Evolutionary conservation across 2,797 vertebrate species (phyloP).

Genomic region (Premnoplex brunnescens): DNA sequence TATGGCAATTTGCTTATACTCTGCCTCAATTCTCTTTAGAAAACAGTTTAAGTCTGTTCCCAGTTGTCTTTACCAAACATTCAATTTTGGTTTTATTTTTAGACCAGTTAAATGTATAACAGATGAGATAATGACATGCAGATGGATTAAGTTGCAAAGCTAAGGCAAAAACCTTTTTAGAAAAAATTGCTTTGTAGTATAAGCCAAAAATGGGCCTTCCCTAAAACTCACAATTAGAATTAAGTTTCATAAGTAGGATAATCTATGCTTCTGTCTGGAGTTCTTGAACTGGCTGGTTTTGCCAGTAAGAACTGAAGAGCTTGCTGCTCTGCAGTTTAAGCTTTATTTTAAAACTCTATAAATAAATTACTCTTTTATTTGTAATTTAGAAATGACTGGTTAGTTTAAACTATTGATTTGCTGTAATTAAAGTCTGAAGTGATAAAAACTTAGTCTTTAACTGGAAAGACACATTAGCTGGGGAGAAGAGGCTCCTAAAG

Average conservation of each 20-base stretch:
- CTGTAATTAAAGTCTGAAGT: neutral
- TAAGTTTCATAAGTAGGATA: conserved; percentile 14
- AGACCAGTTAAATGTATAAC: conserved; percentile 55
- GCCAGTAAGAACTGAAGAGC: neutral
- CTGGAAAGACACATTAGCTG: neutral
- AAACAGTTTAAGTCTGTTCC: conserved; percentile 4
- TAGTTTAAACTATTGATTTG: neutral
- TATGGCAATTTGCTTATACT: neutral
- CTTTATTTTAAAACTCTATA: neutral
- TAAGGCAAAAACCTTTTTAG: conserved; percentile 43
- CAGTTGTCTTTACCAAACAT: conserved; percentile 57
- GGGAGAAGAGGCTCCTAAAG: neutral
- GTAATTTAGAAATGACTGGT: neutral
- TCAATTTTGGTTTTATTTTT: conserved; percentile 61
- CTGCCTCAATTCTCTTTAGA: neutral
- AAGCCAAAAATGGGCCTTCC: conserved; percentile 47
- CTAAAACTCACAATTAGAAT: conserved; percentile 25
- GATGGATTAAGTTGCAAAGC: conserved; percentile 60
- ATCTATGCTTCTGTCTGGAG: neutral
- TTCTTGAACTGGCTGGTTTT: conserved; percentile 8
- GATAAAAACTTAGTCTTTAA: neutral
- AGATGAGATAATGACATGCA: conserved; percentile 66
- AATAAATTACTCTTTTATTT: neutral
- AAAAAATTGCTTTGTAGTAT: conserved; percentile 56
- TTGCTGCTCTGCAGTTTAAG: neutral